Base-by-base conservation (phyloP, 2,888 invertebrate species). In the Nemapogon koenigi region DNA sequence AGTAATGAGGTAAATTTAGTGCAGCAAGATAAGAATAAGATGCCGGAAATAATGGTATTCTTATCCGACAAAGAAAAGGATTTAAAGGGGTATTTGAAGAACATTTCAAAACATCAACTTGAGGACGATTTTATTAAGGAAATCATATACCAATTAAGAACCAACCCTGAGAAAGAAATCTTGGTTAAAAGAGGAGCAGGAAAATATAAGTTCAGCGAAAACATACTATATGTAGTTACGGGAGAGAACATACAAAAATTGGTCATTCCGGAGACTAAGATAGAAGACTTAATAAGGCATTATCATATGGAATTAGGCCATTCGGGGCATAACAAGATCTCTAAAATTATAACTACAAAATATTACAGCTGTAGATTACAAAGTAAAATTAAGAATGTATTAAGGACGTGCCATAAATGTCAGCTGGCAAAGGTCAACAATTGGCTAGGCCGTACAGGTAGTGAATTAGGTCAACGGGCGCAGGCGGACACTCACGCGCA, bases 351-450 rank as follows among this genome's bases (percentile, higher is more conserved):
- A 8, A 38, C 16, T 2, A 3, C 11, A 2, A 31, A 32, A 14
- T 44, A 39, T 28, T 42, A 29, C 25, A 40, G 31, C 16, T 16
- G 22, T 13, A 16, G 10, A 15, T 19, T 40, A 16, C 25, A 30
- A n/a, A 22, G 15, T 10, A 11, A n/a, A 11, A 31, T 29, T 7
- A 41, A 28, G 13, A 8, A 16, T 3, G 7, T 42, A 2, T 13
- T 44, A 10, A 33, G 14, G 19, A 32, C 30, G 1, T 44, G 44
- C 17, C 38, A 41, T 4, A 27, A 26, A 7, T 44, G 44, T 16
- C 42, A 42, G 22, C 11, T 41, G 15, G 35, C 41, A 2, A 39
- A 44, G 22, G 4, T 28, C 15, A 35, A 35, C 16, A 32, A 41
- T 10, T n/a, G n/a, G n/a, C n/a, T n/a, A n/a, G n/a, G n/a, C n/a